Evolutionary conservation across 2,888 invertebrate genomes (phyloP), one percentile per base, ranked within the genome.

Genomic region (Cacoxenus indagator): DNA sequence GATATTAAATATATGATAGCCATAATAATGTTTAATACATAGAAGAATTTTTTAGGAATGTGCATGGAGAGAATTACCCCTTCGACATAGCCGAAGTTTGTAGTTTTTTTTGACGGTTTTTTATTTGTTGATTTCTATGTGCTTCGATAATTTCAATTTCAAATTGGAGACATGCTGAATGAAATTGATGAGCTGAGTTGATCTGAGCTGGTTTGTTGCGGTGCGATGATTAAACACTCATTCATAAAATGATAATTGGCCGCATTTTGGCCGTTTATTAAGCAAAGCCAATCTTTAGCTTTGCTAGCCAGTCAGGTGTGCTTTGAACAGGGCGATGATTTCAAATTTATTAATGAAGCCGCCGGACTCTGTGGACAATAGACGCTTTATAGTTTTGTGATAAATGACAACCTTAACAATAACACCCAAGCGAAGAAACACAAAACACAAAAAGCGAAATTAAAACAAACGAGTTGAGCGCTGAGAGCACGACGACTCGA

Each of bases 191-290:
- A 26, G 6, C n/a, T 43, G 45, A 55, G 14, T 26, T 22, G n/a
- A 22, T 11, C n/a, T 57, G 24, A 26, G 51, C 19, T 51, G 5
- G 8, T 51, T 14, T 19, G 48, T 6, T 48, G 14, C 2, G 4
- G 2, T 27, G 55, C 14, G 17, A 67, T 64, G 67, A 68, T 64
- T 55, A 64, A 68, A 68, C 2, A n/a, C 55, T 64, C 67, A 64
- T 68, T 68, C 64, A 68, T 43, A 55, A 64, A 64, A 62, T 45
- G 62, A 37, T 62, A 54, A 54, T 62, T 48, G 31, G 31, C 19
- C 31, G 17, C 19, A 61, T 17, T 37, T 37, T 37, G 8, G 17
- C n/a, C n/a, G 14, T 1, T 2, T 55, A 26, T 22, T 55, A 22
- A 24, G 14, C 11, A 55, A 27, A 54, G 1, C 5, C 11, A 24